Evolutionary conservation across 1,140 invertebrate genomes (phyloP), one percentile per base, ranked within the genome.

Genomic region (Leptinotarsa lineolata): DNA sequence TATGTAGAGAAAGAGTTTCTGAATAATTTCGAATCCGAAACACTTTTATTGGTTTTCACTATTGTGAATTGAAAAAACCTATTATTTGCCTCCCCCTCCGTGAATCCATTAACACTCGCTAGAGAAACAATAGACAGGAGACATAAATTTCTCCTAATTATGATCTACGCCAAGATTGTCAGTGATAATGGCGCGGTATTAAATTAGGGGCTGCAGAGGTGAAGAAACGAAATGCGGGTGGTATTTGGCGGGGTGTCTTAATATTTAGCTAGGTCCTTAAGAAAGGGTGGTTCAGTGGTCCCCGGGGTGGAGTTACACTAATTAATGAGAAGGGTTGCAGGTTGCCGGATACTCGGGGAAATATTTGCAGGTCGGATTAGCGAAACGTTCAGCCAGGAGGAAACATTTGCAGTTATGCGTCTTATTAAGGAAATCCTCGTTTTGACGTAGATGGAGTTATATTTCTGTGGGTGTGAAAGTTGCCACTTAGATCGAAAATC

Each of bases 251-350:
- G 65, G 61, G 59, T 64, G 72, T 72, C 77, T 77, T 79, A 79
- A 79, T 79, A 72, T 79, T 79, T 77, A 77, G 78, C 75, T 72
- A 73, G 76, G 74, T 76, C 71, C 74, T 77, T 77, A 79, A 77
- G 76, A 77, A 77, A 79, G 76, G 78, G 76, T 73, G 76, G 72
- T 65, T 72, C 67, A 70, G 64, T 65, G 72, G 71, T 76, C 76
- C 76, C 78, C 63, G 22, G 78, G 76, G 76, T 79, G 73, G 76
- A 79, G 76, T 79, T 79, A 77, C 69, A 77, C 78, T 79, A 79
- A 79, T 79, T 79, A 79, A 79, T 79, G 78, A 65, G 78, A 79
- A 79, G 78, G 78, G 78, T 79, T 79, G 76, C 73, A 76, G 73
- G 71, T 75, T 77, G 76, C 78, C 75, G 72, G 77, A 76, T 77